phyloP scores from a whole-genome alignment of 2,797 vertebrate genomes.

The Amblyraja radiata region DNA sequence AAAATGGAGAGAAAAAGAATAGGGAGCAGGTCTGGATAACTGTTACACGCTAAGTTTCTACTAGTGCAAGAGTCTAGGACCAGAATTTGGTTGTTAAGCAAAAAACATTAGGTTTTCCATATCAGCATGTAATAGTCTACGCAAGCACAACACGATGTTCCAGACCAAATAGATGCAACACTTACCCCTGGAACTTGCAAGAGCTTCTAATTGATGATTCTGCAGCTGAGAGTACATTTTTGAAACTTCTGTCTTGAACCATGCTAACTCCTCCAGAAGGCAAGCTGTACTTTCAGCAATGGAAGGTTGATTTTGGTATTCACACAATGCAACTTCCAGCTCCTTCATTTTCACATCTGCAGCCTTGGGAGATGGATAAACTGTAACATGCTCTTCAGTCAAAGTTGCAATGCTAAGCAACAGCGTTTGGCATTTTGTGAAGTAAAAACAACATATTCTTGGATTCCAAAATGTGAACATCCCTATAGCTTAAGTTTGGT shows the following conservation, averaged over 20 bases:
- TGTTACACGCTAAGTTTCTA: too few relatives aligned
- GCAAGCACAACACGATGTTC: not conserved
- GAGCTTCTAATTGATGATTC: constrained; percentile 16
- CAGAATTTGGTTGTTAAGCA: not conserved
- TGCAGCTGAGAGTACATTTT: not conserved
- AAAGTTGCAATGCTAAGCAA: not conserved
- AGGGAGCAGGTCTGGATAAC: not conserved
- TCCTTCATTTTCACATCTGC: not conserved
- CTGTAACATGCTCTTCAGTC: not conserved
- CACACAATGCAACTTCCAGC: not conserved
- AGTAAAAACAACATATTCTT: not conserved
- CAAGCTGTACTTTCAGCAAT: not conserved
- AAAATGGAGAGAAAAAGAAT: not conserved
- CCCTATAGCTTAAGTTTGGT: not conserved
- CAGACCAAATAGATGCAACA: not conserved
- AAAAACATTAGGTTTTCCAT: not conserved
- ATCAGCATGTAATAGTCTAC: not conserved
- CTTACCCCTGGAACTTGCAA: not conserved
- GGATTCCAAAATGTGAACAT: not conserved
- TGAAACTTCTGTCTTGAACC: not conserved
- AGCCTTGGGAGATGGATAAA: not conserved
- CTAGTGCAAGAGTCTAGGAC: too few relatives aligned
- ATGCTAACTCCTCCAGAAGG: not conserved
- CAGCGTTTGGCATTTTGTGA: not conserved
- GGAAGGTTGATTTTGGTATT: not conserved